A percentile compares a stretch with the other conserved stretches of the same genome.
Conservation (phyloP, 2,888 invertebrate species). For the Leptopilina syphax region DNA sequence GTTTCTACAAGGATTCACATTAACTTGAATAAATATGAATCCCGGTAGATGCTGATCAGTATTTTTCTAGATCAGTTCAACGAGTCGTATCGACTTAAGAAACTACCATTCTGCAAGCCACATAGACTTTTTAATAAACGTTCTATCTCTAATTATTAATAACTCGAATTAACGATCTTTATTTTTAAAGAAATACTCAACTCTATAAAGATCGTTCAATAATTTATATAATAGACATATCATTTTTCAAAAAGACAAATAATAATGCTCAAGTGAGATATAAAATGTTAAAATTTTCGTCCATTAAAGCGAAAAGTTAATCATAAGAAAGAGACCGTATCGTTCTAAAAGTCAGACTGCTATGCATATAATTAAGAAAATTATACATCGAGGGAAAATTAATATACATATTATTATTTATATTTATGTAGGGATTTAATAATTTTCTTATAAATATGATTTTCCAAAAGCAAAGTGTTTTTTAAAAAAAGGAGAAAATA, state of each 20-base stretch:
- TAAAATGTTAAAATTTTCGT: slow-evolving; percentile 10
- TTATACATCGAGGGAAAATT: neutral
- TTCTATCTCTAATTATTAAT: neutral
- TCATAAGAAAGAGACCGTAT: slow-evolving; percentile 15
- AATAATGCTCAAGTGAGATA: neutral
- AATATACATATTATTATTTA: neutral
- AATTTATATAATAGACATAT: neutral
- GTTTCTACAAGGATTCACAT: slow-evolving; percentile 72
- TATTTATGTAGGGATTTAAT: neutral
- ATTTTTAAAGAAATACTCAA: no score
- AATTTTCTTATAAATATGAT: no score
- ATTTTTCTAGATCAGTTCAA: slow-evolving; percentile 7
- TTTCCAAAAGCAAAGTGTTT: no score
- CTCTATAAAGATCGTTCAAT: neutral
- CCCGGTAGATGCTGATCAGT: slow-evolving; percentile 7
- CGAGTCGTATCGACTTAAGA: slow-evolving; percentile 35
- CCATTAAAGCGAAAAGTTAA: slow-evolving; percentile 2
- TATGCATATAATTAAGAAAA: neutral
- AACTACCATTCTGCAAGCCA: neutral
- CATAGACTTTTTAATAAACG: slow-evolving; percentile 15
- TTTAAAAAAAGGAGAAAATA: no score
- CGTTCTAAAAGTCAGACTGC: slow-evolving; percentile 31
- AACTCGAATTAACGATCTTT: no score
- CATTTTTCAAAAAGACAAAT: neutral
- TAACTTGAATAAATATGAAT: slow-evolving; percentile 73